Evolutionary conservation across 2,113 vertebrate genomes (phyloP).

Genomic region (Lampris incognitus): DNA sequence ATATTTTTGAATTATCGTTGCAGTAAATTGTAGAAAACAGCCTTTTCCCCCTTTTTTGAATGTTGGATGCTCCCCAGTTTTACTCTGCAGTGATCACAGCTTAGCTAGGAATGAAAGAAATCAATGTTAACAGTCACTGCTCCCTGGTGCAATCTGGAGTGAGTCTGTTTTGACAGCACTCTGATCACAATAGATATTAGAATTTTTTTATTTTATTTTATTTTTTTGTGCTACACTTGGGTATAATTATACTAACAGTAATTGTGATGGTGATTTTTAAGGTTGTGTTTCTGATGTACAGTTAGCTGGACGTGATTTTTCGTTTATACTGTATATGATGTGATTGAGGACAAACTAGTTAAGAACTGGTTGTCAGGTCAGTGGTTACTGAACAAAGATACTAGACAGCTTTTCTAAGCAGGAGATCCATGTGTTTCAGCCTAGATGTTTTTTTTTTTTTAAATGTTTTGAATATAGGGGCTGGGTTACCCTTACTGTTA

Average conservation of each 20-base stretch:
- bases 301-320: constrained; percentile 12
- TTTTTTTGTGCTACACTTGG: not conserved
- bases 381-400: constrained; percentile 29
- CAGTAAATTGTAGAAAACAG: too few species aligned
- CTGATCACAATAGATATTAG: not conserved
- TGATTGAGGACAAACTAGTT: constrained; percentile 10
- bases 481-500: constrained; percentile 70
- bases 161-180: not conserved
- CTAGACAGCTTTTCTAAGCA: constrained; percentile 31
- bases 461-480: constrained; percentile 62
- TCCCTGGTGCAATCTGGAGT: not conserved
- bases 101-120: too few species aligned
- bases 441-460: constrained; percentile 25
- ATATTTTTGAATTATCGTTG: not conserved
- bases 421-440: constrained; percentile 21
- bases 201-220: too few species aligned
- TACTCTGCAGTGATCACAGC: too few species aligned
- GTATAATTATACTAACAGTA: constrained; percentile 12
- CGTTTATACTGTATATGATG: constrained; percentile 18
- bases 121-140: not conserved
- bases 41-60: not conserved
- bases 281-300: not conserved
- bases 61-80: too few species aligned
- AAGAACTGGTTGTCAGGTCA: not conserved
- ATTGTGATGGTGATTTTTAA: constrained; percentile 5